A percentile compares a stretch with the other conserved stretches of the same genome.
Conservation (phyloP, 2,113 vertebrate genomes). For the Dascyllus trimaculatus region DNA sequence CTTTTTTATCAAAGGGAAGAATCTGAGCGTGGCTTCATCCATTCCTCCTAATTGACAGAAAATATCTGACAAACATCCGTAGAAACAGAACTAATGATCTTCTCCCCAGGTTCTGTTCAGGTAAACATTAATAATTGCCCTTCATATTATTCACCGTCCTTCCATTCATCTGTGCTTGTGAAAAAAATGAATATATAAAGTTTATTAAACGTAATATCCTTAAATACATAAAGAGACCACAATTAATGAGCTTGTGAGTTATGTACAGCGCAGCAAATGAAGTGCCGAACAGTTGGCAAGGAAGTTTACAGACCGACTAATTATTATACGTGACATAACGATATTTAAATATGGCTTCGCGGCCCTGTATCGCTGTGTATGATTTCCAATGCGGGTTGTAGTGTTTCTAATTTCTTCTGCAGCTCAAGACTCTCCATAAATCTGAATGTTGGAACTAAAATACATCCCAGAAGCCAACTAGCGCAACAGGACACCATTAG, state of each 20-base stretch:
- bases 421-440: slow-evolving; percentile 55
- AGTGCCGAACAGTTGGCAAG: neutral
- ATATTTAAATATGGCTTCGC: slow-evolving; percentile 13
- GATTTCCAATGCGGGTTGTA: neutral
- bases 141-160: too few relatives aligned
- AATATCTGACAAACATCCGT: neutral
- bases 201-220: neutral
- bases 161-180: too few relatives aligned
- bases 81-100: neutral
- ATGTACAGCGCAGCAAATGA: neutral
- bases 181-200: too few relatives aligned
- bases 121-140: too few relatives aligned
- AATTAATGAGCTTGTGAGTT: slow-evolving; percentile 22
- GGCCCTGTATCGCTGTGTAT: neutral
- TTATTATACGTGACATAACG: neutral
- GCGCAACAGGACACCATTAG: slow-evolving; percentile 76
- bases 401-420: slow-evolving; percentile 44
- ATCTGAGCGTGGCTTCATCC: neutral
- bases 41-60: neutral
- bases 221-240: neutral
- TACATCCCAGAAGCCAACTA: slow-evolving; percentile 53
- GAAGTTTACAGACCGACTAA: slow-evolving; percentile 8
- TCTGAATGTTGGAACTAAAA: slow-evolving; percentile 59
- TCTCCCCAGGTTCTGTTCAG: neutral
- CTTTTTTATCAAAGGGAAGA: too few relatives aligned